Percentiles rank a stretch among this genome's conserved stretches.
Conservation (phyloP, 2,113 vertebrate species). For the Eleginops maclovinus region DNA sequence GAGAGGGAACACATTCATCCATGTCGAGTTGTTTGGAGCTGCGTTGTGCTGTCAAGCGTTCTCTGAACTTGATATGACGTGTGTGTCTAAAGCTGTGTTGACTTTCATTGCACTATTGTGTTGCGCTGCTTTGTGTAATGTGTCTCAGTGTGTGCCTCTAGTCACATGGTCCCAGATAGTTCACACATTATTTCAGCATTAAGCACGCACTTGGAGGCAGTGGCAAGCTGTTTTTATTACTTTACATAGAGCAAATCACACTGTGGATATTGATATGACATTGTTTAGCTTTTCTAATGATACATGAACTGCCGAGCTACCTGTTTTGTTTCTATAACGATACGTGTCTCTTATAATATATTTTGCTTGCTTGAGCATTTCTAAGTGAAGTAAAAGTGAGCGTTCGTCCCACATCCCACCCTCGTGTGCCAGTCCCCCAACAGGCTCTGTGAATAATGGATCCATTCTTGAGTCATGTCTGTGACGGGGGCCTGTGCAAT, state of each 20-base stretch:
- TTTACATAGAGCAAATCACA: background rate
- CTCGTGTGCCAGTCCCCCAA: conserved; percentile 64
- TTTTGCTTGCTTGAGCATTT: conserved; percentile 56
- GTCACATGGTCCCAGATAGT: conserved; percentile 22
- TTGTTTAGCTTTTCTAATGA: conserved; percentile 14
- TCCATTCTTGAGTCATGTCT: conserved; percentile 81
- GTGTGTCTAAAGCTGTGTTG: conserved; percentile 47
- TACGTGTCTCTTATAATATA: conserved; percentile 27
- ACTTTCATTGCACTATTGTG: conserved; percentile 31
- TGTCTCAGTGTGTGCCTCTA: conserved; percentile 9
- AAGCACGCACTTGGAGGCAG: background rate
- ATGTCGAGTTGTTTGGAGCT: conserved; percentile 58
- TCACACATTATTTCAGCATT: conserved; percentile 1
- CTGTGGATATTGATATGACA: background rate
- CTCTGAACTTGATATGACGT: conserved; percentile 49
- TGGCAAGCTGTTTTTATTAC: background rate
- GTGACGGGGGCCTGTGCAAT: conserved; percentile 71
- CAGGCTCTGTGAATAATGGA: conserved; percentile 81
- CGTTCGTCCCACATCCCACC: conserved; percentile 51
- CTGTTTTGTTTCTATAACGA: conserved; percentile 40
- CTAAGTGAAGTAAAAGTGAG: conserved; percentile 59
- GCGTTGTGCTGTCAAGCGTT: conserved; percentile 62
- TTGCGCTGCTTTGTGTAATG: conserved; percentile 12
- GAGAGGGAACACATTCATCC: conserved; percentile 62
- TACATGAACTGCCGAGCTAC: conserved; percentile 34